Percentiles rank a stretch among this genome's conserved stretches.
phyloP scores from a whole-genome alignment of 1,140 invertebrate genomes.

The Tetramorium parvispinum region DNA sequence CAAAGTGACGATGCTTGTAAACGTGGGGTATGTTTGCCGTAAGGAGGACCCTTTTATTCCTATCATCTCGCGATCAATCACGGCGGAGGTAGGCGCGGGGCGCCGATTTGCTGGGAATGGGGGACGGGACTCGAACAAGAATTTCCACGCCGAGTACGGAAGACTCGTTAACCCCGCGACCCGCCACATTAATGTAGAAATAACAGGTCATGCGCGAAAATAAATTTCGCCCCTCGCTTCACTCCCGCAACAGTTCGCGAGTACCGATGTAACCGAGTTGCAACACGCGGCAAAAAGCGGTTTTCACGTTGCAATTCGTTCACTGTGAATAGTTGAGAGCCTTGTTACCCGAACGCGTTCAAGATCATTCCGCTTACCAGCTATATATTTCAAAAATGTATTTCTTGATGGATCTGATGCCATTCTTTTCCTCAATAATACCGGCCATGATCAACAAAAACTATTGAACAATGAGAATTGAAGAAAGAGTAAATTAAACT shows the following conservation, averaged over 20 bases:
- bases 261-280: slow-evolving; percentile 29
- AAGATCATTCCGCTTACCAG: slow-evolving; percentile 3
- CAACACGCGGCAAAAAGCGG: slow-evolving; percentile 28
- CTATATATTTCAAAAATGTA: not conserved
- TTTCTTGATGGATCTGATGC: not conserved
- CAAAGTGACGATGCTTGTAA: slow-evolving; percentile 77
- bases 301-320: slow-evolving; percentile 40
- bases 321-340: slow-evolving; percentile 8
- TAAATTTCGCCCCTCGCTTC: not conserved
- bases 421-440: not conserved
- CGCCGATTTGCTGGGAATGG: not conserved
- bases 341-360: slow-evolving; percentile 20
- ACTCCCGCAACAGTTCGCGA: not conserved
- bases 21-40: slow-evolving; percentile 51
- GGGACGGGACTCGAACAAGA: slow-evolving; percentile 23
- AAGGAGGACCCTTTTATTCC: slow-evolving; percentile 56
- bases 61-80: slow-evolving; percentile 56
- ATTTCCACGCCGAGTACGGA: slow-evolving; percentile 39
- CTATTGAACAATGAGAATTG: not conserved
- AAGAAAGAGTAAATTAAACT: not conserved
- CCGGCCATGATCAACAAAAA: not conserved
- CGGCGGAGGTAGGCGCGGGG: not conserved
- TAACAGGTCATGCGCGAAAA: slow-evolving; percentile 43
- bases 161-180: slow-evolving; percentile 54
- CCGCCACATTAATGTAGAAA: slow-evolving; percentile 36